Base-by-base conservation (phyloP, 2,113 vertebrate species). In the Brachirus orientalis region DNA sequence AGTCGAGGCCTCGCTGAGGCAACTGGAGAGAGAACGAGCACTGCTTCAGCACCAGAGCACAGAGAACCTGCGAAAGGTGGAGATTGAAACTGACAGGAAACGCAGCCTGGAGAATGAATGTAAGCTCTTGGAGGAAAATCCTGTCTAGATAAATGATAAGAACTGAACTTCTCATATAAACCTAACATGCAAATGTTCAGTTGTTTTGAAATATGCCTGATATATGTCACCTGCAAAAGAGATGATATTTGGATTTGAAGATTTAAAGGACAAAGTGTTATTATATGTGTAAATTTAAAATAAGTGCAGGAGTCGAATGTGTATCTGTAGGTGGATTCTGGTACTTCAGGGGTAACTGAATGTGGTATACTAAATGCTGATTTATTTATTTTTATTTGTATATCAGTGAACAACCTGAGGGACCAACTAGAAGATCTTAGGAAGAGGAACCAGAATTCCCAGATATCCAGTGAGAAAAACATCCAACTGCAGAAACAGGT, bases 391-490 rank as follows among this genome's bases (percentile, higher is more conserved):
- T 63, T 10, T 56, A 7, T 68, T 79, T 43, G 47, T 16, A 55
- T 3, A 63, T 18, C 46, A 99, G 98, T 99, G 84, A 96, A 95
- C 85, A 96, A 91, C 86, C 86, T 99, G 87, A 97, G 94, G 86
- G 98, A 99, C 82, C 97, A 99, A 82, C 93, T 99, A 40, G 95
- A 98, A 77, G 98, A 99, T 87, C 88, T 97, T 71, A 96, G 94
- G 86, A 97, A 93, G 91, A 97, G 90, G 88, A 97, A 95, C 89
- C 96, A 96, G 68, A 95, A 90, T 71, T 97, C 95, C 63, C 96
- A 98, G 56, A 94, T 98, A 80, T 97, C 95, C 50, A 95, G 93
- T 54, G 97, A 98, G 90, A 96, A 95, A 88, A 95, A 96, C 79
- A 93, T 92, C 67, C 95, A 97, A 28, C 93, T 99, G 8, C 95